These are phyloP conservation scores for Galaxias olidus DNA, from an alignment of 2,797 vertebrate genomes.

Conservation along the genomic window DNA sequence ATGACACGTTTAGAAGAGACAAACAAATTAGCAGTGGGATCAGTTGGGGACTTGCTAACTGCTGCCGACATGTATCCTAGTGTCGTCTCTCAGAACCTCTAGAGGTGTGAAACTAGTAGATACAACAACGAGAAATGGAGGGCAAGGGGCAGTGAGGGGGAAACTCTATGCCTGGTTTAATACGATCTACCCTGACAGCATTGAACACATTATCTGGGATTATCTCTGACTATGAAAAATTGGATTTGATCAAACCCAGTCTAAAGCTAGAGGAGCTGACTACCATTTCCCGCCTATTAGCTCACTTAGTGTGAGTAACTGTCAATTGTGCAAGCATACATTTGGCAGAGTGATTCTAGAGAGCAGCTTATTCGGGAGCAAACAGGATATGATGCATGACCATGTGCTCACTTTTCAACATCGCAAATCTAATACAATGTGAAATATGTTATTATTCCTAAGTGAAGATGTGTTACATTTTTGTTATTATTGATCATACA, in stretches of 20 bases:
- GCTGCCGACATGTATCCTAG: conserved; percentile 9
- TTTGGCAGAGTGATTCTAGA: not conserved
- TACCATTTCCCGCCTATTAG: conserved; percentile 5
- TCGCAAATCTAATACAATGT: not conserved
- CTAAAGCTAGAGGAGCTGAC: conserved; percentile 17
- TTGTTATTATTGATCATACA: too few species aligned
- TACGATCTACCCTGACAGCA: not conserved
- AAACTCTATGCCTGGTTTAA: not conserved
- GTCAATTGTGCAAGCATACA: conserved; percentile 13
- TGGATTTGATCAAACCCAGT: conserved; percentile 5
- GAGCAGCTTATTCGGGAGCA: conserved; percentile 12
- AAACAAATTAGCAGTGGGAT: conserved; percentile 3
- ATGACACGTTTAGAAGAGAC: not conserved
- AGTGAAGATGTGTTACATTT: too few species aligned
- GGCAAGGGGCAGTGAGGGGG: too few species aligned
- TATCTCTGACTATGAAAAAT: not conserved
- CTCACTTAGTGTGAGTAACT: conserved; percentile 12
- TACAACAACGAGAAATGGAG: too few species aligned
- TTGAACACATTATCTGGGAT: conserved; percentile 7
- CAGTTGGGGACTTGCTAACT: conserved; percentile 7
- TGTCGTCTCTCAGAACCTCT: too few species aligned
- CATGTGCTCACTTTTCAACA: not conserved
- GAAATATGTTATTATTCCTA: too few species aligned
- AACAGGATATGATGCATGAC: not conserved
- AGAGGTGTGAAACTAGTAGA: too few species aligned